Evolutionary conservation across 2,113 vertebrate species (phyloP), one percentile per base, ranked within the genome.

Genomic region (Mirza zaza): DNA sequence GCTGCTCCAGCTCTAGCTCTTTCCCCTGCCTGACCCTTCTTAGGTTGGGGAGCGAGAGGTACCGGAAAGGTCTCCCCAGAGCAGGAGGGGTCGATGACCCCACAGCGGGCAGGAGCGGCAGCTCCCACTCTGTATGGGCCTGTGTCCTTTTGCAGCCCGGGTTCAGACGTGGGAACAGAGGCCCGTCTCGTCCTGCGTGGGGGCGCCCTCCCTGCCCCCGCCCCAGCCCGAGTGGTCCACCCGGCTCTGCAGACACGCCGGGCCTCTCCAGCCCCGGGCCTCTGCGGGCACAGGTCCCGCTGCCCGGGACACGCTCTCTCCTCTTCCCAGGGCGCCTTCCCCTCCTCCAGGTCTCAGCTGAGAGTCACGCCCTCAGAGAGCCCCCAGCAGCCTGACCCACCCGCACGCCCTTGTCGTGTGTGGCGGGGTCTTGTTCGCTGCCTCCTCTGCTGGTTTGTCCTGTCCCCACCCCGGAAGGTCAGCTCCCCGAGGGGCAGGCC

Each of bases 151-250:
- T 45, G 52, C 32, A 39, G 45, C 11, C 4, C 3, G 17, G 63
- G 61, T 11, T 27, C 75, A 89, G 75, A n/a, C 3, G 63, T 15
- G 80, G 42, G 80, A 20, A 25, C 45, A 11, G 65, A 32, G 39
- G 50, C 59, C 20, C 0, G 1, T 6, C 36, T 68, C 15, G 27
- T 32, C 21, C 76, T 55, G 76, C 3, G 0, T 8, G 5, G 25
- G 20, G 8, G 27, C 65, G 1, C 32, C 2, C 45, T 23, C 8
- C 61, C 73, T 25, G 15, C 10, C n/a, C 7, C 21, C 1, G 0
- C 29, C 50, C 32, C 8, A 57, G 73, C 11, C 13, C 23, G 45
- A 2, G 23, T 36, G 50, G 23, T 59, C 52, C 7, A 15, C 23
- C 25, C 48, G 13, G 27, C 73, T 32, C 45, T 79, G 52, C 79